Conservation (phyloP, 2,113 vertebrate genomes). For the Hippocampus barbouri region DNA sequence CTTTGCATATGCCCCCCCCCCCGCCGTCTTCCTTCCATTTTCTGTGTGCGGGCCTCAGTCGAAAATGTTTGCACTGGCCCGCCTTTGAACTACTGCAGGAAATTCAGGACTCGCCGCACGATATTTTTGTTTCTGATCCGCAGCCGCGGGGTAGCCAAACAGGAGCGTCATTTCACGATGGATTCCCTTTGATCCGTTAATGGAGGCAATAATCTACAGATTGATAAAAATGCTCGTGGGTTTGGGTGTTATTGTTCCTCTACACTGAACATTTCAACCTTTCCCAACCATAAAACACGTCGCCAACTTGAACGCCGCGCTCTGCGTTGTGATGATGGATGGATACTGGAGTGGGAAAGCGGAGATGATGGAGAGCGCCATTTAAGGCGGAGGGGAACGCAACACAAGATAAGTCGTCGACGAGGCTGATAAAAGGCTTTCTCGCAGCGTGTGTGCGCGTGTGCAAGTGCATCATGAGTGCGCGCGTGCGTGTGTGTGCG, state of each 20-base stretch:
- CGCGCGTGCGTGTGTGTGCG: slow-evolving; percentile 23
- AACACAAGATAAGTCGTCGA: neutral
- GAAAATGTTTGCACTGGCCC: too few relatives aligned
- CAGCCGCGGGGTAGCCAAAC: neutral
- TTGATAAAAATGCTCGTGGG: neutral
- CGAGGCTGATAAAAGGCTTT: slow-evolving; percentile 33
- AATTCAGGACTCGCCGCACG: too few relatives aligned
- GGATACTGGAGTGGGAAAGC: neutral
- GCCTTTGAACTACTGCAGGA: too few relatives aligned
- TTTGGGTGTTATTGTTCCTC: neutral
- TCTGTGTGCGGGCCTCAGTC: too few relatives aligned
- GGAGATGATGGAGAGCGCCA: neutral
- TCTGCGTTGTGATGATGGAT: neutral
- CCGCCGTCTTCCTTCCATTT: neutral
- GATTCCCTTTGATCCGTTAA: neutral
- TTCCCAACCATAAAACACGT: neutral
- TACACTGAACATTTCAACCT: neutral
- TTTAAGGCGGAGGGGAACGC: neutral
- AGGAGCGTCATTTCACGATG: neutral
- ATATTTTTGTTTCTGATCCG: neutral
- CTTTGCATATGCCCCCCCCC: neutral
- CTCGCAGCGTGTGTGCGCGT: slow-evolving; percentile 19
- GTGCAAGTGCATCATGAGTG: slow-evolving; percentile 2
- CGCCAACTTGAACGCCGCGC: neutral
- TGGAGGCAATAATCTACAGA: neutral